Conservation (phyloP, 2,888 invertebrate species). For the Neelides folsomi region DNA sequence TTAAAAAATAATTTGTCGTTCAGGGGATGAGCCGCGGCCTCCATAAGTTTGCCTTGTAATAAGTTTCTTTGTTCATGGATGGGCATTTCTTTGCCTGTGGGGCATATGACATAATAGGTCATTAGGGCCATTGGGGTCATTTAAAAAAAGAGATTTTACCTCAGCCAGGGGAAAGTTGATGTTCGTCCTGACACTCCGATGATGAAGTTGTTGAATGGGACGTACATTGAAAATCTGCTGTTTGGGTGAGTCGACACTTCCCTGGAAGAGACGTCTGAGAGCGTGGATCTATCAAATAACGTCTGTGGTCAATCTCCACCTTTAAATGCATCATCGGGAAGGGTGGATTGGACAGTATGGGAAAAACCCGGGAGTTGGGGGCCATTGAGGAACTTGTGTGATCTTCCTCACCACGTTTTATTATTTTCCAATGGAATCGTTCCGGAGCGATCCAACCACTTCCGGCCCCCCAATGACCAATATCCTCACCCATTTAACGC, state of each 20-base stretch:
- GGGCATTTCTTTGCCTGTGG: conserved; percentile 65
- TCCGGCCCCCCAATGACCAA: not conserved
- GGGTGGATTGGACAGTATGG: too few species aligned
- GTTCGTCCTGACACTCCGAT: conserved; percentile 88
- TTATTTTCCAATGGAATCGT: too few species aligned
- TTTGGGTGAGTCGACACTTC: conserved; percentile 69
- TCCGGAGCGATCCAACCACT: too few species aligned
- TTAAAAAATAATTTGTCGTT: too few species aligned
- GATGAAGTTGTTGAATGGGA: conserved; percentile 81
- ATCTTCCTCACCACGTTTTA: too few species aligned
- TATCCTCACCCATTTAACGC: not conserved
- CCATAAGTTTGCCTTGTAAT: conserved; percentile 51
- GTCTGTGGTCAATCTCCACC: not conserved
- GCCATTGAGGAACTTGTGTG: too few species aligned
- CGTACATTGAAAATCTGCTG: conserved; percentile 85
- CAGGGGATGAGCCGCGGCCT: conserved; percentile 21
- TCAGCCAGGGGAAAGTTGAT: conserved; percentile 60
- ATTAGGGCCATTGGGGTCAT: conserved; percentile 2
- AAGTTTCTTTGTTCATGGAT: conserved; percentile 78
- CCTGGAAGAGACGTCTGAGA: conserved; percentile 76
- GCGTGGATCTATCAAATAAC: conserved; percentile 56
- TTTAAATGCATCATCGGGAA: not conserved
- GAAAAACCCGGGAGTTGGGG: too few species aligned
- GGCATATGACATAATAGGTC: conserved; percentile 35
- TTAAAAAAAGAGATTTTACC: conserved; percentile 17